Percentiles rank a stretch among this genome's conserved stretches.
phyloP scores from a whole-genome alignment of 1,140 invertebrate species.

The Drosophila micromelanica region DNA sequence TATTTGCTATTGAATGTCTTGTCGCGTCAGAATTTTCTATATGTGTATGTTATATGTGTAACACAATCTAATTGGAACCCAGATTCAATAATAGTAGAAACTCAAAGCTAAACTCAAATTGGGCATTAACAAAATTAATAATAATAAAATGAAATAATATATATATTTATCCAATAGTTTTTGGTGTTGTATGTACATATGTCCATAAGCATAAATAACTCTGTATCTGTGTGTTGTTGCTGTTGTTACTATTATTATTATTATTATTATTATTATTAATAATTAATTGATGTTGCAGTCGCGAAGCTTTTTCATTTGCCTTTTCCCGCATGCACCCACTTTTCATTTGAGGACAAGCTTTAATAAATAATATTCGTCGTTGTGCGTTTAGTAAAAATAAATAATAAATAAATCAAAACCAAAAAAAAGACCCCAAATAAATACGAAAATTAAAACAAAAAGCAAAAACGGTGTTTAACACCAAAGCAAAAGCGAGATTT shows the following conservation, averaged over 20 bases:
- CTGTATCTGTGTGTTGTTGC: conserved; percentile 73
- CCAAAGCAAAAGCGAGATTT: conserved; percentile 44
- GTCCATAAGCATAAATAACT: conserved; percentile 47
- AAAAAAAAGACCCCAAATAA: conserved; percentile 13
- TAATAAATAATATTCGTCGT: conserved; percentile 66
- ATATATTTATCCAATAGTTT: conserved; percentile 58
- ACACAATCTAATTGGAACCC: conserved; percentile 42
- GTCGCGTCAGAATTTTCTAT: conserved; percentile 37
- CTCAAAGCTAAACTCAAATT: background rate
- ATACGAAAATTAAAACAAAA: conserved; percentile 65
- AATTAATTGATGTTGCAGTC: conserved; percentile 44
- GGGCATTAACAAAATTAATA: background rate
- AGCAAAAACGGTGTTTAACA: conserved; percentile 80
- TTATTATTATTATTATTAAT: conserved; percentile 28
- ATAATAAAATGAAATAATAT: too few relatives aligned
- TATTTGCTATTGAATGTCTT: conserved; percentile 42
- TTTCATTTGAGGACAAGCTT: conserved; percentile 46
- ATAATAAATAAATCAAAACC: conserved; percentile 23
- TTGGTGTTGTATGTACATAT: conserved; percentile 82
- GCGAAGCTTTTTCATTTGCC: conserved; percentile 44
- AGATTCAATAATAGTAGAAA: conserved; percentile 28
- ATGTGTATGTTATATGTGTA: conserved; percentile 37
- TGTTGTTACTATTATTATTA: conserved; percentile 45
- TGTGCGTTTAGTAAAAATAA: conserved; percentile 60
- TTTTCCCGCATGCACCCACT: conserved; percentile 25